Evolutionary conservation across 2,113 vertebrate genomes (phyloP), one percentile per base, ranked within the genome.

Genomic region (Serinus canaria): DNA sequence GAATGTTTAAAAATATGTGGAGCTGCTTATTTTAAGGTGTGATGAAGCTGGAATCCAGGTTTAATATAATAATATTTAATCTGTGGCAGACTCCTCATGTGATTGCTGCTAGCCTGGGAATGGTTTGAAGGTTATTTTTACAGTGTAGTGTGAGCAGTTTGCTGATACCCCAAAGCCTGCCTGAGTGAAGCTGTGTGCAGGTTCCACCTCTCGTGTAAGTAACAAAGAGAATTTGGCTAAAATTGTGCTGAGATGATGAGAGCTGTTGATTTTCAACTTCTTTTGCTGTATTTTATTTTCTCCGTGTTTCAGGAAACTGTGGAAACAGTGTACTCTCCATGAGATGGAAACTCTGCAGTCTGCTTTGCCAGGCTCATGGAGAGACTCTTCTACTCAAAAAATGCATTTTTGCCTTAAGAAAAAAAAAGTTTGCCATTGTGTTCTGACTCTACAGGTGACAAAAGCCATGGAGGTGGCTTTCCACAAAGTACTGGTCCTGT

Each of bases 311-410:
- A 89, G 84, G 74, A 50, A 78, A 43, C n/a, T n/a, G 4, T 60
- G 87, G 81, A 70, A 89, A 24, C 30, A 25, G 22, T 60, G 44
- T 41, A 14, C 5, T 47, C 33, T 83, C 47, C 47, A 5, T 43
- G 68, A 83, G 52, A 55, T 44, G 30, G 46, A 77, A 60, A 15
- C 13, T 55, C 41, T 70, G 9, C 33, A 58, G 39, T 37, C 66
- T 64, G 75, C 70, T 90, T 84, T 81, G 35, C 66, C 53, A 83
- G 67, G 41, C 72, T 89, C 60, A 41, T 41, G 70, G 76, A 49
- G 76, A 86, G 35, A 33, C 16, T 53, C 18, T 46, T 67, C 52
- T 72, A 62, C 66, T 43, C 0, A 9, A 58, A 76, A 47, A 56
- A 77, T 33, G n/a, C 49, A 5, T n/a, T 76, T 94, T 79, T 75